Evolutionary conservation across 2,113 vertebrate species (phyloP).

Genomic region (Mesocricetus auratus): DNA sequence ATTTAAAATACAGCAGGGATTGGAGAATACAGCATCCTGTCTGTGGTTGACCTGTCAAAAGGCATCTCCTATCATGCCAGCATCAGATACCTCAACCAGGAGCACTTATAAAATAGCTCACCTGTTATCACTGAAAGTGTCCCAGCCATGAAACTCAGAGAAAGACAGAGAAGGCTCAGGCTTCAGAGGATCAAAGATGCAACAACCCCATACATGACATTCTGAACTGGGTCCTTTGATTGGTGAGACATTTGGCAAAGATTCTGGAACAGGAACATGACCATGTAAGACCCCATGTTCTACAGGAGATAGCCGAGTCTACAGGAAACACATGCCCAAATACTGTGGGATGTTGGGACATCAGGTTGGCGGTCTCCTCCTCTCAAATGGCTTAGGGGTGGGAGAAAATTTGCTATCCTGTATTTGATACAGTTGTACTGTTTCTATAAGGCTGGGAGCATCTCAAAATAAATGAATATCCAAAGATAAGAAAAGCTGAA

Average conservation of each 20-base stretch:
- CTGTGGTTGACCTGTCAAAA: not conserved
- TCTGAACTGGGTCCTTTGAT: not conserved
- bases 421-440: not conserved
- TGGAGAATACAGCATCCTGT: not conserved
- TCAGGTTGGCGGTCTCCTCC: not conserved
- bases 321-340: not conserved
- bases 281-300: not conserved
- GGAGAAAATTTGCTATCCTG: not conserved
- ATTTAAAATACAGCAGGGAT: not conserved
- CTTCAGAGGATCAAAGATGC: not conserved
- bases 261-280: not conserved
- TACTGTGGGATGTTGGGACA: too few species aligned
- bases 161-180: not conserved
- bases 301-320: not conserved
- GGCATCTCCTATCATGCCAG: not conserved
- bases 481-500: not conserved
- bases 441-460: not conserved
- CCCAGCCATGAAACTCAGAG: not conserved
- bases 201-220: not conserved
- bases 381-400: not conserved
- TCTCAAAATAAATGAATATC: not conserved
- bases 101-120: not conserved
- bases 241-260: not conserved
- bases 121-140: not conserved
- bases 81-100: not conserved